Evolutionary conservation across 2,797 vertebrate species (phyloP).

Genomic region (Galago senegalensis): DNA sequence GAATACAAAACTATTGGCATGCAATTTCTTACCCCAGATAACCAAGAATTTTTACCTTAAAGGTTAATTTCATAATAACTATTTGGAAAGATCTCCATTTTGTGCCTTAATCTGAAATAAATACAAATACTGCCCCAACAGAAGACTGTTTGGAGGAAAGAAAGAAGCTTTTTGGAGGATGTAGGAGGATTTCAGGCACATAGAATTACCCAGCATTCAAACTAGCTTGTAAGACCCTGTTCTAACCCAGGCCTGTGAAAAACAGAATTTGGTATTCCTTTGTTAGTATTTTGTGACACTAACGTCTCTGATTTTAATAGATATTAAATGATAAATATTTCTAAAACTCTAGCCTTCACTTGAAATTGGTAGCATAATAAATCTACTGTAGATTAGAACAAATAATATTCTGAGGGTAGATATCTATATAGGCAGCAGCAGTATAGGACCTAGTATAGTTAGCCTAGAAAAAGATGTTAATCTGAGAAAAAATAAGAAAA

Average conservation of each 20-base stretch:
- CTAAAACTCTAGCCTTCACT: background rate
- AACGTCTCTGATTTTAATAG: constrained; percentile 48
- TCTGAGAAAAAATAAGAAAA: constrained; percentile 26
- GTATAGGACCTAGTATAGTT: background rate
- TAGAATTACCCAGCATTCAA: background rate
- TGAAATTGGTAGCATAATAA: constrained; percentile 42
- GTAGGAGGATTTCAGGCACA: background rate
- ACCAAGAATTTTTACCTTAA: constrained; percentile 55
- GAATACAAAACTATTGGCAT: constrained; percentile 78
- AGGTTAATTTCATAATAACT: constrained; percentile 50
- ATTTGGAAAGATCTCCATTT: constrained; percentile 37
- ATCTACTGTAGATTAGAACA: background rate
- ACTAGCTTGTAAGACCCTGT: background rate
- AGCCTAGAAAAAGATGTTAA: background rate
- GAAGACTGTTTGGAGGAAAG: background rate
- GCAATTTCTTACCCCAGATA: constrained; percentile 60
- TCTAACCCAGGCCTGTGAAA: constrained; percentile 2
- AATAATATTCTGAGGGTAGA: background rate
- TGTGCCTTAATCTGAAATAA: constrained; percentile 51
- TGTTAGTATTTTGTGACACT: constrained; percentile 28
- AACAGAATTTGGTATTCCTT: background rate
- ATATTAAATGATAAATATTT: constrained; percentile 60
- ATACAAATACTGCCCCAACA: background rate
- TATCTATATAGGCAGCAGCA: background rate
- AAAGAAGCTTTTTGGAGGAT: background rate